Base-by-base conservation (phyloP, 2,888 invertebrate genomes). In the Blastobasis lacticolella region DNA sequence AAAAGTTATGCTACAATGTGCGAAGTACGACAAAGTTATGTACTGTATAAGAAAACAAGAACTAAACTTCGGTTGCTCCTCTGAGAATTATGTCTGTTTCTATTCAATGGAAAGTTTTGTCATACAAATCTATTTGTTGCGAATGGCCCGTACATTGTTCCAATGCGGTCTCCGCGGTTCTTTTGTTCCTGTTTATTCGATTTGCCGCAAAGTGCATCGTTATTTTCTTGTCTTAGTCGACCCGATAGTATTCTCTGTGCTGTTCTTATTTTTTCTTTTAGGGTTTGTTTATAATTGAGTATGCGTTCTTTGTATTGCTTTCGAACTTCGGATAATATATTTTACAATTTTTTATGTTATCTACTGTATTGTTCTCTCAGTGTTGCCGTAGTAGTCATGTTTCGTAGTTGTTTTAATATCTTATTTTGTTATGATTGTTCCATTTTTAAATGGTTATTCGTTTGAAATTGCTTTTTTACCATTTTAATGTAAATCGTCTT, bases 71-170 rank as follows among this genome's bases (percentile, higher is more conserved):
- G 7, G 49, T 50, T 40, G 50, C n/a, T 47, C 50, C 50, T 41
- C 5, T 10, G 45, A 36, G 53, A 36, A 53, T 53, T 48, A 44
- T 44, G 53, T 50, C 41, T 50, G 50, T 45, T 36, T 45, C 48
- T 53, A 53, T 53, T 53, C 45, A 53, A 50, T 53, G 46, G 50
- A 45, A 37, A 43, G 48, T 41, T 48, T 53, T 53, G 53, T 53
- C 50, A 50, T 50, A 53, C 53, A 50, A 53, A 53, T 53, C 43
- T 47, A 50, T 53, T 53, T 53, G 46, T 49, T 37, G 49, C 37
- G n/a, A n/a, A 43, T 47, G 47, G 23, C 3, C 23, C 23, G 23
- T 23, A 23, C 23, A 23, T 47, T 23, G 10, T 46, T 46, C 46
- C 37, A 6, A 5, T 38, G 9, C 10, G 8, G 37, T 37, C 23